These are phyloP conservation scores for Pemphigus obesinymphae DNA, from an alignment of 1,140 invertebrate species.

Conservation along the genomic window DNA sequence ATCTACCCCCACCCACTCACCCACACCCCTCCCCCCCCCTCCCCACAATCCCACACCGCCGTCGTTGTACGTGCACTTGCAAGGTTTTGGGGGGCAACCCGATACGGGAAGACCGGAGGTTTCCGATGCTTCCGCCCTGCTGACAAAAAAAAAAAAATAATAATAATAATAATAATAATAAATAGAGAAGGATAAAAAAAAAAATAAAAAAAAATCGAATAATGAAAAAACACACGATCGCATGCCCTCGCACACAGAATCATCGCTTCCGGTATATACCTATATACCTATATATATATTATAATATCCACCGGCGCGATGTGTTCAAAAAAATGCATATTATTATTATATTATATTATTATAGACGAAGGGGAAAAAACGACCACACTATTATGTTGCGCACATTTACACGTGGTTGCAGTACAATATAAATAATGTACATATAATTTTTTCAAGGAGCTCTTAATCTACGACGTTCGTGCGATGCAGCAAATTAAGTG, in stretches of 20 bases:
- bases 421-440: no score
- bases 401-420: neutral
- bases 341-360: conserved; percentile 3
- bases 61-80: conserved; percentile 12
- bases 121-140: conserved; percentile 31
- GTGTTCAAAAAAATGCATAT: neutral
- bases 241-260: conserved; percentile 14
- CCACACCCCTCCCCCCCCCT: no score
- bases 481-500: no score
- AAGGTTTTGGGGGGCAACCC: conserved; percentile 33
- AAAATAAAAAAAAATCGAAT: neutral
- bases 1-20: neutral
- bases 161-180: no score
- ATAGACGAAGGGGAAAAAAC: neutral
- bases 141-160: conserved; percentile 3
- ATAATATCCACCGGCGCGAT: neutral
- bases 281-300: neutral
- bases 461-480: no score
- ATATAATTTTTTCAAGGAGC: no score
- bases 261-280: conserved; percentile 3
- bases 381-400: neutral
- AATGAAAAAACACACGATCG: conserved; percentile 24
- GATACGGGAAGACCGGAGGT: conserved; percentile 37
- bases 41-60: no score
- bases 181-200: no score